Conservation (phyloP, 2,113 vertebrate species). For the Pleuronectes platessa region DNA sequence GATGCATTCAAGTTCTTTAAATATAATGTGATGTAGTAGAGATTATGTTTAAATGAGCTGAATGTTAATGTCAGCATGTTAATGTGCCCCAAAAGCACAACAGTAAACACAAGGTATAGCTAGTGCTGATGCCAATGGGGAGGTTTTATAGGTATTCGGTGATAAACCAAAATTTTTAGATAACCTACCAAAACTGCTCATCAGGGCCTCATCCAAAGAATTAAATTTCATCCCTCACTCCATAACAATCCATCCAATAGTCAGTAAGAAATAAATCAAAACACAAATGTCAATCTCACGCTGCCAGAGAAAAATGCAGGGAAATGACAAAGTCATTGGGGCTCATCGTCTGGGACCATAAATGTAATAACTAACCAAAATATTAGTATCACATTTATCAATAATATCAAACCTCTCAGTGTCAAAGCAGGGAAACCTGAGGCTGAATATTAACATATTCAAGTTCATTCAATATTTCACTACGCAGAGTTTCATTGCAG, state of each 20-base stretch:
- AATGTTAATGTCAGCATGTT: too few species aligned
- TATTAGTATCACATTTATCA: background rate
- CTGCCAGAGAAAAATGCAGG: too few species aligned
- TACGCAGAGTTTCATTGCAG: background rate
- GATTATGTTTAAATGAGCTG: too few species aligned
- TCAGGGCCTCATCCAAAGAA: too few species aligned
- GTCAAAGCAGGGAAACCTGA: background rate
- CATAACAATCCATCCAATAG: too few species aligned
- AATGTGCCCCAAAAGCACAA: too few species aligned
- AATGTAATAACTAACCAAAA: background rate
- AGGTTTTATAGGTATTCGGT: background rate
- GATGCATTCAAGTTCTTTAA: too few species aligned
- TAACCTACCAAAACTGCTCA: too few species aligned
- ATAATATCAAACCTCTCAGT: background rate
- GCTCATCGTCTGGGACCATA: background rate
- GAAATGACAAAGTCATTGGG: background rate
- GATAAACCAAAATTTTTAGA: background rate
- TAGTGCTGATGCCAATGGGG: background rate
- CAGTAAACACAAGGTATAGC: background rate
- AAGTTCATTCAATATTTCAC: background rate
- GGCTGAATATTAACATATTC: background rate
- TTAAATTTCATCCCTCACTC: too few species aligned
- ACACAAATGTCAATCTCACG: too few species aligned
- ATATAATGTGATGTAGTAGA: background rate
- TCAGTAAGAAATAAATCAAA: too few species aligned